Evolutionary conservation across 2,113 vertebrate species (phyloP), one percentile per base, ranked within the genome.

Genomic region (Choloepus hoffmanni): DNA sequence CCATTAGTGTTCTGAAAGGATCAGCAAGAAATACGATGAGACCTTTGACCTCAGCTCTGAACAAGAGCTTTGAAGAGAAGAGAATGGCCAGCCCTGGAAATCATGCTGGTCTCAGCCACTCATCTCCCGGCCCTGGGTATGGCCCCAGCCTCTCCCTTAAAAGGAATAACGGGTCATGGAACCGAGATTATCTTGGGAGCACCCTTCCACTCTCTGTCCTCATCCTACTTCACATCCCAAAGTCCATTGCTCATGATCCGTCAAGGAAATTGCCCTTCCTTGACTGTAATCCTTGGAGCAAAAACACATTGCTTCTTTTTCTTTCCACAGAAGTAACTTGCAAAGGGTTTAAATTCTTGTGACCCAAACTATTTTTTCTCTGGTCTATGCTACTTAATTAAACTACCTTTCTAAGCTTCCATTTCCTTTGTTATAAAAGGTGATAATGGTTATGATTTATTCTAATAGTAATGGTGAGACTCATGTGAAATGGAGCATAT

Each of bases 31-130:
- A 90, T 95, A 48, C 36, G 15, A 73, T 81, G n/a, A 55, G 82
- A 95, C 94, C 97, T 97, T 68, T 96, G 96, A 89, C 96, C 90
- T 72, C 78, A 89, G 74, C 91, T 62, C 90, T 78, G 62, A 88
- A 79, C 0, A 0, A 33, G 23, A 2, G 33, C 95, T 96, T 92
- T 94, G 92, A 93, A 87, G 67, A 68, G 76, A 70, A 50, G 81
- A 92, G 48, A 86, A 65, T 3, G 28, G 30, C 48, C 62, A 9
- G 88, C 68, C 21, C 24, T 24, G 36, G 76, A 81, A 72, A 70
- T 67, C 50, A 45, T 10, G 40, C 48, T 40, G 26, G 70, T 15
- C 43, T 28, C 4, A 18, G 28, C 40, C 15, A 8, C 73, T 96
- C 50, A 19, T 33, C 23, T 60, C 13, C 45, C 0, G 0, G 21